phyloP scores from a whole-genome alignment of 1,140 invertebrate species.

The Drosophila lowei region DNA sequence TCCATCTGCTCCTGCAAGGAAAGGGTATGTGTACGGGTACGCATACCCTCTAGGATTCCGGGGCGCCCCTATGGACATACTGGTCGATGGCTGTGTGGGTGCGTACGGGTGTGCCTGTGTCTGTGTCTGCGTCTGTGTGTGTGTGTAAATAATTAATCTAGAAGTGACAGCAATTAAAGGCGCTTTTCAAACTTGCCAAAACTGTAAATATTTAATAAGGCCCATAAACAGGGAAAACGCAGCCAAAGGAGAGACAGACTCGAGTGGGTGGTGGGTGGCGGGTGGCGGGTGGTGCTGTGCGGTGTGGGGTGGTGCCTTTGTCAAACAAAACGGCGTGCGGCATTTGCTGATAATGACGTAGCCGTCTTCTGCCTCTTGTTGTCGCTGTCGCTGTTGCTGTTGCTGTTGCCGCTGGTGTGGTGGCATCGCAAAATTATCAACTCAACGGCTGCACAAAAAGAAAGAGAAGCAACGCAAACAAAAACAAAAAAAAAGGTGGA shows the following conservation, averaged over 20 bases:
- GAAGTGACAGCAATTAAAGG: constrained; percentile 78
- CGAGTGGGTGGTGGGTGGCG: not conserved
- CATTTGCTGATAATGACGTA: constrained; percentile 65
- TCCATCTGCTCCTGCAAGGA: too few relatives aligned
- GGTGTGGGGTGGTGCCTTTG: constrained; percentile 12
- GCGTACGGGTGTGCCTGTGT: constrained; percentile 11
- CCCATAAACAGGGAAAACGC: constrained; percentile 49
- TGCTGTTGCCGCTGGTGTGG: constrained; percentile 22
- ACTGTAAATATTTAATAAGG: constrained; percentile 77
- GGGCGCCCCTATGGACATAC: too few relatives aligned
- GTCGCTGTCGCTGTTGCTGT: not conserved
- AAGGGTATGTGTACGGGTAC: too few relatives aligned
- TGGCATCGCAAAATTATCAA: constrained; percentile 70
- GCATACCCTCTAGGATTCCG: too few relatives aligned
- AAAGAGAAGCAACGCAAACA: not conserved
- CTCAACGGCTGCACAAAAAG: constrained; percentile 42
- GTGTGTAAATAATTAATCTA: constrained; percentile 73
- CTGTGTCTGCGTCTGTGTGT: constrained; percentile 7
- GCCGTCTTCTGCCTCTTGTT: constrained; percentile 4
- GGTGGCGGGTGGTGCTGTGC: constrained; percentile 2
- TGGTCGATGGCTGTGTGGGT: too few relatives aligned
- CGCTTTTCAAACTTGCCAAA: constrained; percentile 67
- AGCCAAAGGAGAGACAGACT: constrained; percentile 9
- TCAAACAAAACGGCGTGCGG: constrained; percentile 66
- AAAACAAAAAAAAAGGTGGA: not conserved